Evolutionary conservation across 2,797 vertebrate genomes (phyloP).

Genomic region (Epinephelus malabaricus): DNA sequence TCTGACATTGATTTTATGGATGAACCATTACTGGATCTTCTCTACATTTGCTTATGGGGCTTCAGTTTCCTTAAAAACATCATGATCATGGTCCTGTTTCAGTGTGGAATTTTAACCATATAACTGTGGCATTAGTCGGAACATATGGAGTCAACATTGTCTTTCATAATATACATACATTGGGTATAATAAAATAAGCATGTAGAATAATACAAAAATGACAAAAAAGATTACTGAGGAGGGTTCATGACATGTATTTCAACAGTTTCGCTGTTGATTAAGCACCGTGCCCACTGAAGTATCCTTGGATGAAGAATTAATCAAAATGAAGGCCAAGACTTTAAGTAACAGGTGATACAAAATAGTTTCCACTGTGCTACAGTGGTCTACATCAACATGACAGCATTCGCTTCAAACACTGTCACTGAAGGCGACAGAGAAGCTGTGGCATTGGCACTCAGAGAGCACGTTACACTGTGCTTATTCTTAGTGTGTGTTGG

Average conservation of each 20-base stretch:
- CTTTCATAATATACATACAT: background rate
- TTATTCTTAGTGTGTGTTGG: no score
- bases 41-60: no score
- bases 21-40: no score
- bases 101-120: no score
- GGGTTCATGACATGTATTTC: background rate
- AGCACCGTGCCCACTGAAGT: background rate
- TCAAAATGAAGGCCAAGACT: background rate
- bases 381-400: background rate
- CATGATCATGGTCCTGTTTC: no score
- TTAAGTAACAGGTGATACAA: background rate
- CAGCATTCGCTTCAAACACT: background rate
- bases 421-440: no score
- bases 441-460: no score
- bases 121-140: no score
- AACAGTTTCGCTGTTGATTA: background rate
- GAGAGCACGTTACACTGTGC: no score
- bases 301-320: background rate
- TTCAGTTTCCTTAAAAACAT: no score
- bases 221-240: background rate
- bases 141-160: no score
- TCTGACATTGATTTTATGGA: no score
- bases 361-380: background rate
- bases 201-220: background rate
- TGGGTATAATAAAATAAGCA: background rate